Evolutionary conservation across 2,113 vertebrate genomes (phyloP).

Genomic region (Podarcis cretensis): DNA sequence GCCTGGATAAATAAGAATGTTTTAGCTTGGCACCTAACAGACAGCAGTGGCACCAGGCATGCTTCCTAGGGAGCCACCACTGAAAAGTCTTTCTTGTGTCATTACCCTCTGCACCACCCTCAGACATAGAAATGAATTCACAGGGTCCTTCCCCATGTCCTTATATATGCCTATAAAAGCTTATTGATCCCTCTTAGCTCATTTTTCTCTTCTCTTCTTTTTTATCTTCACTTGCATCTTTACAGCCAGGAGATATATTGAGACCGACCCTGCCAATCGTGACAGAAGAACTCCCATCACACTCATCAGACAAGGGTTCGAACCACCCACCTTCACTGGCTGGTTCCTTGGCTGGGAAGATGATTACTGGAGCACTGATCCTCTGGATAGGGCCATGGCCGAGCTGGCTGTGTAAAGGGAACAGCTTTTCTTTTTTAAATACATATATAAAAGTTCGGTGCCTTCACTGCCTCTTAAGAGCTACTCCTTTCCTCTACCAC

Average conservation of each 20-base stretch:
- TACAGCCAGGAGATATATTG: constrained; percentile 91
- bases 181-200: neutral
- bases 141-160: too few relatives aligned
- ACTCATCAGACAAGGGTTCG: constrained; percentile 87
- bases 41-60: too few relatives aligned
- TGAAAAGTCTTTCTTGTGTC: too few relatives aligned
- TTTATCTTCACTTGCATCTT: neutral
- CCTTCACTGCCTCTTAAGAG: constrained; percentile 62
- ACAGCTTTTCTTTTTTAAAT: neutral
- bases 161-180: too few relatives aligned
- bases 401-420: constrained; percentile 83
- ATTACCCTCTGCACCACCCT: too few relatives aligned
- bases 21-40: too few relatives aligned
- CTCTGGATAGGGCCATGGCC: constrained; percentile 89
- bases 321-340: constrained; percentile 94
- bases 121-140: too few relatives aligned
- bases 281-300: constrained; percentile 88
- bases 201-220: neutral
- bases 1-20: too few relatives aligned
- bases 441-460: constrained; percentile 21
- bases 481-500: constrained; percentile 53
- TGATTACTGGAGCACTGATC: constrained; percentile 91
- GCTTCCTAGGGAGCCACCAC: too few relatives aligned
- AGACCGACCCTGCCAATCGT: constrained; percentile 89
- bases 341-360: constrained; percentile 99